Evolutionary conservation across 2,113 vertebrate species (phyloP).

Genomic region (Heptranchias perlo): DNA sequence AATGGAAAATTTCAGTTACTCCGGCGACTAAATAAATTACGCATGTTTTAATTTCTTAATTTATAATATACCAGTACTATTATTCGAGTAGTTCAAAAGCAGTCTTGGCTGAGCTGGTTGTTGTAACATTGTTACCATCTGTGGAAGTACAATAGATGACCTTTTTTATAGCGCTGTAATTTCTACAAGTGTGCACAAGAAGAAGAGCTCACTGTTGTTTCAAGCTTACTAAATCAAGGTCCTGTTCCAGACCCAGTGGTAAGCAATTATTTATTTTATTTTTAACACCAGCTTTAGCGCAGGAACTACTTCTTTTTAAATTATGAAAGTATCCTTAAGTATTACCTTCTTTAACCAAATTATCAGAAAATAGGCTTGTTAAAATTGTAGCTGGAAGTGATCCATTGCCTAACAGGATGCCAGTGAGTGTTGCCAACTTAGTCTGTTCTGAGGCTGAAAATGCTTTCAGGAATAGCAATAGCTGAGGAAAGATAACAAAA

Average conservation of each 20-base stretch:
- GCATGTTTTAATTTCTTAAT: neutral
- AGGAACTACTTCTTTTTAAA: neutral
- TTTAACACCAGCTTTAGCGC: neutral
- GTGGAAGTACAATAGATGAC: neutral
- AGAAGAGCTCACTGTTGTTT: neutral
- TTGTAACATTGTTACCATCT: neutral
- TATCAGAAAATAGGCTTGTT: conserved; percentile 85
- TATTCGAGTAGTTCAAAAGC: neutral
- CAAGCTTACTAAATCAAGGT: neutral
- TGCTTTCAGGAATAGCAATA: conserved; percentile 87
- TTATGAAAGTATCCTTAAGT: neutral
- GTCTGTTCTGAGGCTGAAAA: conserved; percentile 83
- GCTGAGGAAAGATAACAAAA: conserved; percentile 53
- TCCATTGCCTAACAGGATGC: conserved; percentile 73
- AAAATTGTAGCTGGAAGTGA: conserved; percentile 75
- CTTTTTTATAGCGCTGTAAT: neutral
- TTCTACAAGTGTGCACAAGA: neutral
- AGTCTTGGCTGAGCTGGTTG: neutral
- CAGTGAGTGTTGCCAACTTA: conserved; percentile 82
- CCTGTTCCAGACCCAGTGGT: neutral
- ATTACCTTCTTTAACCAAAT: conserved; percentile 84
- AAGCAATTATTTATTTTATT: conserved; percentile 4
- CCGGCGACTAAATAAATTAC: neutral
- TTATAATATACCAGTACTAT: neutral
- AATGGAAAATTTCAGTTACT: neutral